These are phyloP conservation scores for Phalacrocorax pelagicus DNA, from an alignment of 2,113 vertebrate species.

Conservation along the genomic window DNA sequence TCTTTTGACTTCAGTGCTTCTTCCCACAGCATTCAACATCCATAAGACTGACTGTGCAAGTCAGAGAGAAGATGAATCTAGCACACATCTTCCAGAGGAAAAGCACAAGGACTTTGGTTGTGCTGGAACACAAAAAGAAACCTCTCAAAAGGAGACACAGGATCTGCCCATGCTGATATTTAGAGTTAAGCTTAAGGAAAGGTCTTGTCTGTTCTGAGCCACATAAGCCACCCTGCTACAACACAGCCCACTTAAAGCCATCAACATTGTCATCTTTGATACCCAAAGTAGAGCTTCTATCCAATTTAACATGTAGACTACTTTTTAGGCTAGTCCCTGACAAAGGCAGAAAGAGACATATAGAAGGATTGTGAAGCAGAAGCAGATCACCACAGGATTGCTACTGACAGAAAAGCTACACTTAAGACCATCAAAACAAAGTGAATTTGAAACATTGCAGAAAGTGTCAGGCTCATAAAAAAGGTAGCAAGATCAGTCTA, in stretches of 20 bases:
- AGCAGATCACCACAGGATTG: background rate
- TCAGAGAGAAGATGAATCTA: background rate
- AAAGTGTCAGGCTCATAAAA: background rate
- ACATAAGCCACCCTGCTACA: background rate
- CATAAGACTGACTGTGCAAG: background rate
- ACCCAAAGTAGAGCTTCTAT: background rate
- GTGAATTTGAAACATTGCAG: background rate
- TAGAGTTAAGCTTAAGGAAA: background rate
- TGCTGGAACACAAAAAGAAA: slow-evolving; percentile 34
- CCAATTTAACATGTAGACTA: background rate
- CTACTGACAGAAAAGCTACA: background rate
- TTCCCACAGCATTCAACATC: background rate
- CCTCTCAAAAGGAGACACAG: background rate
- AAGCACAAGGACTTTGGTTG: background rate
- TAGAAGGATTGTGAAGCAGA: background rate
- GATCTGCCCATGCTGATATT: background rate
- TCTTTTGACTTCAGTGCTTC: background rate
- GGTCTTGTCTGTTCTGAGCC: background rate
- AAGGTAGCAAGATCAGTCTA: background rate
- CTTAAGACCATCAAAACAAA: background rate
- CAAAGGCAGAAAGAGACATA: background rate
- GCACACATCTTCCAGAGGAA: background rate
- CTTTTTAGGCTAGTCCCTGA: background rate
- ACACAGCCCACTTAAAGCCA: background rate
- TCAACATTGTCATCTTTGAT: background rate